Conservation (phyloP, 2,797 vertebrate species). For the Crossoptilon crossoptilon region DNA sequence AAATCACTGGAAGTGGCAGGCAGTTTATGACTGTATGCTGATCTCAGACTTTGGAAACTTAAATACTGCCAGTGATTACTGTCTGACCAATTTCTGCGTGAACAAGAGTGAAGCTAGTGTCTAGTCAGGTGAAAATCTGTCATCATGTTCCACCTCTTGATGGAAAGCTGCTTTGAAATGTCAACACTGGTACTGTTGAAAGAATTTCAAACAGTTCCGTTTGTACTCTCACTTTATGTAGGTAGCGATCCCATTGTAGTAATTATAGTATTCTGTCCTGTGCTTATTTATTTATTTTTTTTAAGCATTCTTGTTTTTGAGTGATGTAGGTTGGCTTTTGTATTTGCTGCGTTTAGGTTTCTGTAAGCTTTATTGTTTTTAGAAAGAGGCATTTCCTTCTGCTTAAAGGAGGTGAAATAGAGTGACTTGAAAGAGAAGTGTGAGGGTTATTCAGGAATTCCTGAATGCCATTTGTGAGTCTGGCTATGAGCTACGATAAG, state of each 20-base stretch:
- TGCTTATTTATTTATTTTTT: neutral
- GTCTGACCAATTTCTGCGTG: neutral
- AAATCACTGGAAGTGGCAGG: neutral
- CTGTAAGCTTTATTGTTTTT: neutral
- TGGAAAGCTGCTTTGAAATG: neutral
- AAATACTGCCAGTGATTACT: neutral
- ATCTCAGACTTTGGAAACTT: neutral
- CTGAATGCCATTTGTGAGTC: neutral
- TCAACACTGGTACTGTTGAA: neutral
- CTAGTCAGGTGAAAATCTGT: neutral
- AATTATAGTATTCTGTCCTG: neutral
- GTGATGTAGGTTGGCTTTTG: neutral
- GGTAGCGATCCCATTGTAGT: neutral
- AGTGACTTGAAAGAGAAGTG: neutral
- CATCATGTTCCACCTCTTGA: fast-evolving
- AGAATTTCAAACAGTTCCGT: neutral
- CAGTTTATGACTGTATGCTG: fast-evolving
- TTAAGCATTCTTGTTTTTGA: neutral
- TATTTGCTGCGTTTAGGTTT: neutral
- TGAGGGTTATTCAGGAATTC: neutral
- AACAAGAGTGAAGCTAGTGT: neutral
- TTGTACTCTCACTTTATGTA: neutral
- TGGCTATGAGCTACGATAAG: neutral
- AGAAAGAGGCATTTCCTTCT: neutral
- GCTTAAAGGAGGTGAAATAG: fast-evolving